Percentiles rank a stretch among this genome's conserved stretches.
Conservation (phyloP, 2,113 vertebrate genomes). For the Oncorhynchus clarkii region DNA sequence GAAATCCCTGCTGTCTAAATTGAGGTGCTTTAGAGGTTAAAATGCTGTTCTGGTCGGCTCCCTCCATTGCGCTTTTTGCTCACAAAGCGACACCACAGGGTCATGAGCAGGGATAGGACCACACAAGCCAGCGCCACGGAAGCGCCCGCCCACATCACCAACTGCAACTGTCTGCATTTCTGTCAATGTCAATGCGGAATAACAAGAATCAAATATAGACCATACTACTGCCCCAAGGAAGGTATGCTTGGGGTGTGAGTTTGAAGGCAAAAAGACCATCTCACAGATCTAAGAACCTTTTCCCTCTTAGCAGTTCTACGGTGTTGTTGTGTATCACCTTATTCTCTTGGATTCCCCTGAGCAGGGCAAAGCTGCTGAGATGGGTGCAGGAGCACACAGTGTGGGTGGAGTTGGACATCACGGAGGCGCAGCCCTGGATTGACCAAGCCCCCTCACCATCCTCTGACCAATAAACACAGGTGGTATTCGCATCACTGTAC, state of each 20-base stretch:
- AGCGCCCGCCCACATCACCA: background rate
- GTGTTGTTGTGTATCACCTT: background rate
- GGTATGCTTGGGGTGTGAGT: too few species aligned
- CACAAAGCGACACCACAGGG: background rate
- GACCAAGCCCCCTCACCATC: background rate
- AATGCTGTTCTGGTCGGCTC: background rate
- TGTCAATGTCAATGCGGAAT: background rate
- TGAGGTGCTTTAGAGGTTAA: background rate
- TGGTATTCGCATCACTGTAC: background rate
- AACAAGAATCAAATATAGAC: background rate
- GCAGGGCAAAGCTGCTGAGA: background rate
- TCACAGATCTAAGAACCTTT: background rate
- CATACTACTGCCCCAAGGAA: too few species aligned
- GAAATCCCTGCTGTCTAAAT: background rate
- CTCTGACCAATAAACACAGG: slow-evolving; percentile 2
- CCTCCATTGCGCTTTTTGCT: background rate
- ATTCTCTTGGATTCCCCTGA: background rate
- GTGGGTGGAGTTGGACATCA: slow-evolving; percentile 3
- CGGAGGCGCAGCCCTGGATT: background rate
- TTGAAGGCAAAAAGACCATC: too few species aligned
- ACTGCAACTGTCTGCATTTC: background rate
- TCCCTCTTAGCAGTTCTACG: background rate
- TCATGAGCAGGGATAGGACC: background rate
- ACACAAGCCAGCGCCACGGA: background rate
- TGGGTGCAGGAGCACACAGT: background rate